Percentiles rank a stretch among this genome's conserved stretches.
Evolutionary conservation across 2,797 vertebrate genomes (phyloP).

Genomic region (Falco rusticolus): DNA sequence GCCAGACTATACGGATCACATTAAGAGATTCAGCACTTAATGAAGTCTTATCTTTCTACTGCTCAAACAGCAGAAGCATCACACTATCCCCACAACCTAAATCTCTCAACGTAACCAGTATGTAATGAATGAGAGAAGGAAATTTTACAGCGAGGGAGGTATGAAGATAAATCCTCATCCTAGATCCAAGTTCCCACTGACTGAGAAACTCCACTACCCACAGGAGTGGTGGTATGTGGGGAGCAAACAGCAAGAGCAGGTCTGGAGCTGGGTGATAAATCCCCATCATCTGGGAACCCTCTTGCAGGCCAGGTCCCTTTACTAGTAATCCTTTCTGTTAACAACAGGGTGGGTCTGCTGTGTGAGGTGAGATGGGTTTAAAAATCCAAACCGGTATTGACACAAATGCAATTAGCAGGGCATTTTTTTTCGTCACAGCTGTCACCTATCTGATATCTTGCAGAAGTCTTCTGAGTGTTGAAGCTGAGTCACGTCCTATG

Average conservation of each 20-base stretch:
- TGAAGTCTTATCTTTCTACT: background rate
- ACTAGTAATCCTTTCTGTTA: background rate
- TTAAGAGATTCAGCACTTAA: background rate
- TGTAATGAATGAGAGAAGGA: background rate
- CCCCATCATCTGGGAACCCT: background rate
- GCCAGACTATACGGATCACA: background rate
- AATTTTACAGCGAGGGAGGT: background rate
- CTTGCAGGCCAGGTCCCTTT: background rate
- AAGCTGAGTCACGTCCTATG: conserved; percentile 40
- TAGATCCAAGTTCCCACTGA: background rate
- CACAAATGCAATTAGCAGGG: background rate
- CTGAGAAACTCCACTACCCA: background rate
- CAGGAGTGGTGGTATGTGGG: background rate
- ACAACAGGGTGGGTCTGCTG: background rate
- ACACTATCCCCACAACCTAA: background rate
- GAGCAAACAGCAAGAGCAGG: background rate
- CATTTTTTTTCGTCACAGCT: background rate
- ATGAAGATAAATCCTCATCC: background rate
- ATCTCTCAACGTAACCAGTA: background rate
- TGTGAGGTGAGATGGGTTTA: background rate
- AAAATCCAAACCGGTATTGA: background rate
- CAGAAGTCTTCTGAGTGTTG: background rate
- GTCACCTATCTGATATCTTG: conserved; percentile 16
- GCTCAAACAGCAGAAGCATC: background rate
- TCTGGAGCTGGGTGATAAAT: background rate